phyloP scores from a whole-genome alignment of 2,797 vertebrate species.

The Steatocranus sp. region DNA sequence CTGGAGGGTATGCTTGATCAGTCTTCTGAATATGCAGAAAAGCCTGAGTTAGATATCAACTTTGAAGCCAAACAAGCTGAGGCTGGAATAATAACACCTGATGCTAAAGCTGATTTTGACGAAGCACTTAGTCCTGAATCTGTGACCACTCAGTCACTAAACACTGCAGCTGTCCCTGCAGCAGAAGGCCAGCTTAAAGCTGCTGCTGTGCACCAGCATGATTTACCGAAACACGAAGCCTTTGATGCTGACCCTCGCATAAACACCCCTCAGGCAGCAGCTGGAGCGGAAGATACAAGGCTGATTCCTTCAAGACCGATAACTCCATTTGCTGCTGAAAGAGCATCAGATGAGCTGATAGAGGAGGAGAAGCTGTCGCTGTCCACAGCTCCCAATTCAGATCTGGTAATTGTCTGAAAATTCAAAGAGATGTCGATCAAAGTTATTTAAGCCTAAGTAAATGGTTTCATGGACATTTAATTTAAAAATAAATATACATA shows the following conservation, averaged over 20 bases:
- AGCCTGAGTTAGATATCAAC: background rate
- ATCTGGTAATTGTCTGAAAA: conserved; percentile 23
- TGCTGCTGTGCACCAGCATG: background rate
- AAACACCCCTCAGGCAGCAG: background rate
- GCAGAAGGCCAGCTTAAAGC: background rate
- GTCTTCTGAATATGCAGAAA: background rate
- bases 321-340: conserved; percentile 8
- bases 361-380: background rate
- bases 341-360: background rate
- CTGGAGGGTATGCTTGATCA: background rate
- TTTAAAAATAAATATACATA: background rate
- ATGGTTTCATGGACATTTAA: background rate
- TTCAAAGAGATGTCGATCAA: background rate
- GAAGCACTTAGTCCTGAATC: background rate
- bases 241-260: background rate
- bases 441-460: background rate
- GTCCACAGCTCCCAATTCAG: background rate
- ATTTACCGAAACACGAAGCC: background rate
- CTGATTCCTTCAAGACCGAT: conserved; percentile 29
- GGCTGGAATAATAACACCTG: background rate
- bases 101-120: background rate
- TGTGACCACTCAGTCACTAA: background rate
- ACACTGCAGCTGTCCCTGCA: background rate
- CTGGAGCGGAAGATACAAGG: conserved; percentile 17
- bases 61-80: background rate